Percentiles rank a stretch among this genome's conserved stretches.
These are phyloP conservation scores for Scolanthus callimorphus DNA, from an alignment of 92 coral and sea anemone species.

Conservation along the genomic window DNA sequence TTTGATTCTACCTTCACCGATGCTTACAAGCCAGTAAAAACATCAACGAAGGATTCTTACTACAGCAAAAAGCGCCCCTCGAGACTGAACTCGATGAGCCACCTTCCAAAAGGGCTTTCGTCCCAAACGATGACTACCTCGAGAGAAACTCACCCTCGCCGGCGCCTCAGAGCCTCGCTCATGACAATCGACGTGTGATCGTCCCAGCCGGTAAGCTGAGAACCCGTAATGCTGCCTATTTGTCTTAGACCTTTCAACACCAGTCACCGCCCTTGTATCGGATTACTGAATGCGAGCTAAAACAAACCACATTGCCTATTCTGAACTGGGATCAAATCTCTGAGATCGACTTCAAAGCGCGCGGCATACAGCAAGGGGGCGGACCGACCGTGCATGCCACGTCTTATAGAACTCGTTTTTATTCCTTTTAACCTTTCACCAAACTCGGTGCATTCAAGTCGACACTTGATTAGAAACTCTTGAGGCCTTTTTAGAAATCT, in stretches of 20 bases:
- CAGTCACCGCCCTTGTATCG: constrained; percentile 31
- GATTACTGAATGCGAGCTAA: constrained; percentile 1
- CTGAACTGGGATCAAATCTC: no score
- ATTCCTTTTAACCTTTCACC: no score
- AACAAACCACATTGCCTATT: no score
- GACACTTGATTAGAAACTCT: no score
- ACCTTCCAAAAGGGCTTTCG: constrained; percentile 83
- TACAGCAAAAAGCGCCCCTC: constrained; percentile 80
- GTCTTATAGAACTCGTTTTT: no score
- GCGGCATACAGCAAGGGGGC: no score
- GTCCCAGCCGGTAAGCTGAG: constrained; percentile 93
- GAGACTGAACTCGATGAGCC: constrained; percentile 95
- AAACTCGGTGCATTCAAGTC: no score
- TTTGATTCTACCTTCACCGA: constrained; percentile 90
- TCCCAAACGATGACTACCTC: constrained; percentile 87
- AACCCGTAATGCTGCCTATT: constrained; percentile 30
- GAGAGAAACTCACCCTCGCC: constrained; percentile 87
- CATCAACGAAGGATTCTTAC: constrained; percentile 51
- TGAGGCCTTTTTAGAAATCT: no score
- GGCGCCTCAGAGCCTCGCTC: constrained; percentile 78
- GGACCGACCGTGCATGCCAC: no score
- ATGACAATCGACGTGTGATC: constrained; percentile 85
- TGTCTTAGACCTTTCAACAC: constrained; percentile 21
- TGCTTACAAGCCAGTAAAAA: constrained; percentile 87
- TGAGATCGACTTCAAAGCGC: no score